These are phyloP conservation scores for Eugnorisma glareosa DNA, from an alignment of 2,888 invertebrate species.

Conservation along the genomic window DNA sequence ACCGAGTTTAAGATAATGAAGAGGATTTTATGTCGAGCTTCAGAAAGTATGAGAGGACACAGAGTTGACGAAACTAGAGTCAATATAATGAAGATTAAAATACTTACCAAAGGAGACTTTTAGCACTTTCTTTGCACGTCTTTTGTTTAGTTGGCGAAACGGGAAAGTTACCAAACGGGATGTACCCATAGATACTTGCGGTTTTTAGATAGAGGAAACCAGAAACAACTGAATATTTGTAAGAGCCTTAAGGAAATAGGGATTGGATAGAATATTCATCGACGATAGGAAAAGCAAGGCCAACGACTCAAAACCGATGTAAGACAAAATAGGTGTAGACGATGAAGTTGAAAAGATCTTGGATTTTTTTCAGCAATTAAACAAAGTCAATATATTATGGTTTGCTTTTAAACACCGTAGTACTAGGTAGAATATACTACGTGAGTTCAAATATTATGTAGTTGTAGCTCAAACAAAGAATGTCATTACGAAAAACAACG, in stretches of 20 bases:
- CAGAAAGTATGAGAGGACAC: not conserved
- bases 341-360: not conserved
- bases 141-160: no score
- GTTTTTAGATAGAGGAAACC: not conserved
- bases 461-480: not conserved
- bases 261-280: not conserved
- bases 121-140: no score
- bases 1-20: not conserved
- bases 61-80: no score
- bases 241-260: not conserved
- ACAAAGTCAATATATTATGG: not conserved
- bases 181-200: not conserved
- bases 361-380: not conserved
- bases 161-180: no score
- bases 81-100: no score
- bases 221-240: not conserved
- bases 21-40: not conserved
- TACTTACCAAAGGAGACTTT: no score
- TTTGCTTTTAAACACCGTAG: not conserved
- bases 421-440: not conserved
- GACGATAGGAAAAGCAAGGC: not conserved
- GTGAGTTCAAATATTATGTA: not conserved
- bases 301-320: not conserved
- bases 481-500: slow-evolving; percentile 22
- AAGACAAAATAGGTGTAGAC: not conserved